Evolutionary conservation across 2,113 vertebrate species (phyloP).

Genomic region (Silurus asotus): DNA sequence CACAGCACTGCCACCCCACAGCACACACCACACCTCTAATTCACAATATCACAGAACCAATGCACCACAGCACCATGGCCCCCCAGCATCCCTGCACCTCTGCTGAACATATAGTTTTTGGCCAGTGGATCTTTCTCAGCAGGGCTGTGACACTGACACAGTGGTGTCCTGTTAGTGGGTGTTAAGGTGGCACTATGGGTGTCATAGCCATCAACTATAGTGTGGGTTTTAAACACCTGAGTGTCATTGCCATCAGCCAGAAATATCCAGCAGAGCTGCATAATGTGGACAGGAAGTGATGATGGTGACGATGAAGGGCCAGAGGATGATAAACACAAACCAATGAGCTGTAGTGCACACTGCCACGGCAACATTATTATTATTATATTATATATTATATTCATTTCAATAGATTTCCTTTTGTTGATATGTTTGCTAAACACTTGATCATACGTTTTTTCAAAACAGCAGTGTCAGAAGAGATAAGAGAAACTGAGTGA

Average conservation of each 20-base stretch:
- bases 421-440: background rate
- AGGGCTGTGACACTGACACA: background rate
- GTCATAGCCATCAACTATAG: background rate
- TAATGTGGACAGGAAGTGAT: background rate
- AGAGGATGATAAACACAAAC: background rate
- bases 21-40: no score
- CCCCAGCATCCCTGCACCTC: background rate
- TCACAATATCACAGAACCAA: no score
- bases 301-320: background rate
- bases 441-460: background rate
- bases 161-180: conserved; percentile 9
- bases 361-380: background rate
- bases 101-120: background rate
- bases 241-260: background rate
- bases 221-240: conserved; percentile 1
- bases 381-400: no score
- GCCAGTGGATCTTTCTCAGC: background rate
- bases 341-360: background rate
- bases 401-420: background rate
- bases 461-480: background rate
- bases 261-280: conserved; percentile 1
- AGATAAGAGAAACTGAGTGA: background rate
- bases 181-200: background rate
- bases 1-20: background rate
- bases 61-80: background rate